phyloP scores from a whole-genome alignment of 2,888 invertebrate genomes.

The Synergus gifuensis region DNA sequence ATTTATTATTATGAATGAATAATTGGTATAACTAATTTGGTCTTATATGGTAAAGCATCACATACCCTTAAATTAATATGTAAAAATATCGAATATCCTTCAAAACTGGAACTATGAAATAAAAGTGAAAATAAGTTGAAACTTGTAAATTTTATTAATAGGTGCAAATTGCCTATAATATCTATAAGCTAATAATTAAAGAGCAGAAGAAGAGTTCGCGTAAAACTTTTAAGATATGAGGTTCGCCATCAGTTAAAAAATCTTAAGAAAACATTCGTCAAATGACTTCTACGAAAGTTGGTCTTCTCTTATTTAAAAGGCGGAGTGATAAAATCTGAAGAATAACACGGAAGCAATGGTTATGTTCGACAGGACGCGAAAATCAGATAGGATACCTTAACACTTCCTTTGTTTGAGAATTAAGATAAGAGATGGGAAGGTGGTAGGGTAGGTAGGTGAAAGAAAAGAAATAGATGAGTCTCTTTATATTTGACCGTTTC shows the following conservation, averaged over 20 bases:
- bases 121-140: no score
- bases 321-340: conserved; percentile 48
- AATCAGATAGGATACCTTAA: conserved; percentile 65
- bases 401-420: conserved; percentile 68
- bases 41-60: no score
- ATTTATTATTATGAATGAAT: no score
- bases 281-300: conserved; percentile 8
- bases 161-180: no score
- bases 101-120: no score
- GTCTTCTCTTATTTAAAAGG: conserved; percentile 2
- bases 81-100: no score
- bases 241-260: conserved; percentile 5
- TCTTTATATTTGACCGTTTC: conserved; percentile 60
- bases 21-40: no score
- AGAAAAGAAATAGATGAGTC: conserved; percentile 52
- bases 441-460: conserved; percentile 43
- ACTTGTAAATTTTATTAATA: no score
- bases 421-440: conserved; percentile 63
- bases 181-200: no score
- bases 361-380: conserved; percentile 54
- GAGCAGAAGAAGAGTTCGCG: no score
- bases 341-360: conserved; percentile 64
- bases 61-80: no score
- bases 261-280: conserved; percentile 43
- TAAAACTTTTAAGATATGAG: no score